Conservation (phyloP, 1,140 invertebrate species). For the Centruroides vittatus region DNA sequence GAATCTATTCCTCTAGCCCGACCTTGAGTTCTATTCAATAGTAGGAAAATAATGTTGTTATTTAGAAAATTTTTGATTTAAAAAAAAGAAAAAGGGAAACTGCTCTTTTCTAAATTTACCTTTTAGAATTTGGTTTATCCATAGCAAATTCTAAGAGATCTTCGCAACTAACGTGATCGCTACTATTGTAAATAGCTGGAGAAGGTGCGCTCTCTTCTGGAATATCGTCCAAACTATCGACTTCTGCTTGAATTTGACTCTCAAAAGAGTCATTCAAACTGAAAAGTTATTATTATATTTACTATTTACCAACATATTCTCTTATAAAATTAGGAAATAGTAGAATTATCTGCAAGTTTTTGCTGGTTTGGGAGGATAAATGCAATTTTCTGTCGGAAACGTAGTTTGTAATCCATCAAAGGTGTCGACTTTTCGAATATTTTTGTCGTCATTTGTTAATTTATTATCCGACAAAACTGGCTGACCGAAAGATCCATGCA, state of each 20-base stretch:
- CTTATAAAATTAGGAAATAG: too few relatives aligned
- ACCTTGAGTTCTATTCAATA: constrained; percentile 35
- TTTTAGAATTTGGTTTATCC: constrained; percentile 50
- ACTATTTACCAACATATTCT: too few relatives aligned
- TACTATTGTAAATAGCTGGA: constrained; percentile 14
- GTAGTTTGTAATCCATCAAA: too few relatives aligned
- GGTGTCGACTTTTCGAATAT: too few relatives aligned
- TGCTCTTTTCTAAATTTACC: constrained; percentile 15
- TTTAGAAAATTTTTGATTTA: not conserved
- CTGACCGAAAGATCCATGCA: too few relatives aligned
- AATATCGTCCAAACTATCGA: constrained; percentile 44
- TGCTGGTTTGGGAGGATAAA: constrained; percentile 16
- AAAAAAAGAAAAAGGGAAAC: not conserved
- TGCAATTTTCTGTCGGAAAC: not conserved
- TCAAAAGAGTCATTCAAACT: constrained; percentile 43
- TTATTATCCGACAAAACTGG: too few relatives aligned
- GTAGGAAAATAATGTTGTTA: not conserved
- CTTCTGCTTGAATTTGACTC: constrained; percentile 44
- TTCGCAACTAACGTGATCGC: constrained; percentile 77
- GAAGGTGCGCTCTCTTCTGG: constrained; percentile 23
- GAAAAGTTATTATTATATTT: not conserved
- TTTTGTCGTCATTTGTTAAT: too few relatives aligned
- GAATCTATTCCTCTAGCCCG: constrained; percentile 65
- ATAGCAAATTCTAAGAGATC: constrained; percentile 81
- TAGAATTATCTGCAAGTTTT: constrained; percentile 10